Evolutionary conservation across 2,113 vertebrate genomes (phyloP).

Genomic region (Peromyscus leucopus): DNA sequence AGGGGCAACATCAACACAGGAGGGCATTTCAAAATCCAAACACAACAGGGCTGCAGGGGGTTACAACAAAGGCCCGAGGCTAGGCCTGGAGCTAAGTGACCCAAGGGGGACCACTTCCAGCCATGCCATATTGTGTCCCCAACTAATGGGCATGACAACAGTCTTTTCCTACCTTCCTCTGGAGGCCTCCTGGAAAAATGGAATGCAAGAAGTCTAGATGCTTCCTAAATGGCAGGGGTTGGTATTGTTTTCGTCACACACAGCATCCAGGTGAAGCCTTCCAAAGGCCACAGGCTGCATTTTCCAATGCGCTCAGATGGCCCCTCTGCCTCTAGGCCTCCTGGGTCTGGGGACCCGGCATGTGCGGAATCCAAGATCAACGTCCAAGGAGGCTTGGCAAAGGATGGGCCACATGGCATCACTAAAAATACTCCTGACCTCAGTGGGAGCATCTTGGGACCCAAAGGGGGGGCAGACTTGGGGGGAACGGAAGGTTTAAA

Average conservation of each 20-base stretch:
- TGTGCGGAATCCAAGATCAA: constrained; percentile 77
- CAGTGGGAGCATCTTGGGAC: constrained; percentile 67
- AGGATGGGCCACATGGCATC: constrained; percentile 73
- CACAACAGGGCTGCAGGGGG: background rate
- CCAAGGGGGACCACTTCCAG: background rate
- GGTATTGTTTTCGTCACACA: constrained; percentile 46
- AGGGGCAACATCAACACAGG: too few species aligned
- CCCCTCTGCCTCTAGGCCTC: constrained; percentile 59
- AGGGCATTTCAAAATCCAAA: background rate
- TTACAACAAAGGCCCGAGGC: background rate
- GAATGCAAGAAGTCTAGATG: background rate
- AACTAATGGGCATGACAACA: background rate
- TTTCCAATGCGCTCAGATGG: constrained; percentile 71
- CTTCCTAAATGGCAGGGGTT: constrained; percentile 57
- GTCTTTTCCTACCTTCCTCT: background rate
- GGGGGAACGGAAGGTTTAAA: background rate
- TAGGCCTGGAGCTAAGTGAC: background rate
- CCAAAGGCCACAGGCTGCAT: constrained; percentile 66
- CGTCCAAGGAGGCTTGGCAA: constrained; percentile 82
- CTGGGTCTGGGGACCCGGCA: constrained; percentile 69
- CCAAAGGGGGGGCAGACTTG: background rate
- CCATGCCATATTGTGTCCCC: background rate
- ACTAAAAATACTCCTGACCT: constrained; percentile 82
- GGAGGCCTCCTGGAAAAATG: constrained; percentile 7
- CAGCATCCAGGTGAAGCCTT: constrained; percentile 57